phyloP scores from a whole-genome alignment of 2,888 invertebrate genomes.

The Aethes cnicana region DNA sequence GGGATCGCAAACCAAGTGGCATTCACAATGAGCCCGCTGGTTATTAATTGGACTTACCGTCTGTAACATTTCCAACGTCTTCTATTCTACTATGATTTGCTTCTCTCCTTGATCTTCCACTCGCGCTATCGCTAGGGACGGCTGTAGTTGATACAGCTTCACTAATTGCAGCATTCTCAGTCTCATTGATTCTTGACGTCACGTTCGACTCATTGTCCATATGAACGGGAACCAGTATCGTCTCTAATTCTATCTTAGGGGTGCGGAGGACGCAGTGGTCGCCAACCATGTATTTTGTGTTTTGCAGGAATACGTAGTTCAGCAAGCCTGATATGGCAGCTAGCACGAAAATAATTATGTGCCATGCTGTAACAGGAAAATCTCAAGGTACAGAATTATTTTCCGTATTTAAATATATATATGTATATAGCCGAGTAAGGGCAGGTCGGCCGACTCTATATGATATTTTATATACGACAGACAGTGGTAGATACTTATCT shows the following conservation, averaged over 20 bases:
- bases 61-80: background rate
- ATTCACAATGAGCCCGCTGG: background rate
- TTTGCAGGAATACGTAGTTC: constrained; percentile 67
- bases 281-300: constrained; percentile 60
- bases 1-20: too few species aligned
- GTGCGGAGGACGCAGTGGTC: constrained; percentile 64
- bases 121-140: constrained; percentile 33
- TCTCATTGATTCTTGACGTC: constrained; percentile 17
- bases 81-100: background rate
- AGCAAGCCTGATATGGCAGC: constrained; percentile 64
- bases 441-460: too few species aligned
- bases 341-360: constrained; percentile 57
- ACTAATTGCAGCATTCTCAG: constrained; percentile 15
- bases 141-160: constrained; percentile 43
- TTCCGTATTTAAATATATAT: background rate
- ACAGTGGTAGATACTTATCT: too few species aligned
- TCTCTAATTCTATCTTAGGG: constrained; percentile 55
- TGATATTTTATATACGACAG: too few species aligned
- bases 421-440: too few species aligned
- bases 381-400: background rate
- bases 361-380: constrained; percentile 61
- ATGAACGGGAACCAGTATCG: constrained; percentile 41
- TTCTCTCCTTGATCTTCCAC: constrained; percentile 43
- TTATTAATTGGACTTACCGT: constrained; percentile 6
- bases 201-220: background rate